Evolutionary conservation across 1,140 invertebrate genomes (phyloP).

Genomic region (Vollenhovia emeryi): DNA sequence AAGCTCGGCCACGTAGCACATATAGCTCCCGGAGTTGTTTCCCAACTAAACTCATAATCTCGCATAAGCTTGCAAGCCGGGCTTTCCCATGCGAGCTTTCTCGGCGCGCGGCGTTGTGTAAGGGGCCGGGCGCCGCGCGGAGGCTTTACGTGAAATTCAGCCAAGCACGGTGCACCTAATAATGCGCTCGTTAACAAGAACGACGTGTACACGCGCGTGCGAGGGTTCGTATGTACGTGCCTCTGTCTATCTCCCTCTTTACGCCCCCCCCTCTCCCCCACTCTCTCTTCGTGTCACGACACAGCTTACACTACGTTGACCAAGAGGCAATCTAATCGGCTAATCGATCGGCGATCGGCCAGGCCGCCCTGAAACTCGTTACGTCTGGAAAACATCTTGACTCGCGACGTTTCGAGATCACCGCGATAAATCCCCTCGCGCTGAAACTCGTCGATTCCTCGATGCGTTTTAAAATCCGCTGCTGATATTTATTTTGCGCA

Average conservation of each 20-base stretch:
- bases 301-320: constrained; percentile 21
- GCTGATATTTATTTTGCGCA: not conserved
- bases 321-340: constrained; percentile 28
- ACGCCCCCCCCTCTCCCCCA: not conserved
- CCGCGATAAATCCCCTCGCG: not conserved
- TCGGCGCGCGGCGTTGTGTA: constrained; percentile 67
- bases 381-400: constrained; percentile 9
- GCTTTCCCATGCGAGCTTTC: constrained; percentile 83
- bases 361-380: not conserved
- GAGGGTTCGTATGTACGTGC: constrained; percentile 40
- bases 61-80: constrained; percentile 82
- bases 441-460: not conserved
- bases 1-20: constrained; percentile 65
- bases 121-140: constrained; percentile 66
- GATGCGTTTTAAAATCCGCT: constrained; percentile 6
- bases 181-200: constrained; percentile 78
- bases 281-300: constrained; percentile 27
- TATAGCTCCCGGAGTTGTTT: constrained; percentile 77
- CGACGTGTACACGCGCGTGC: constrained; percentile 46
- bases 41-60: constrained; percentile 84
- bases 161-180: constrained; percentile 75
- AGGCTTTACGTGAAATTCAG: constrained; percentile 79
- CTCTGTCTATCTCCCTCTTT: constrained; percentile 3
- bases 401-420: not conserved
- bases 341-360: constrained; percentile 33